Evolutionary conservation across 2,797 vertebrate genomes (phyloP), one percentile per base, ranked within the genome.

Genomic region (Rhinogobio ventralis): DNA sequence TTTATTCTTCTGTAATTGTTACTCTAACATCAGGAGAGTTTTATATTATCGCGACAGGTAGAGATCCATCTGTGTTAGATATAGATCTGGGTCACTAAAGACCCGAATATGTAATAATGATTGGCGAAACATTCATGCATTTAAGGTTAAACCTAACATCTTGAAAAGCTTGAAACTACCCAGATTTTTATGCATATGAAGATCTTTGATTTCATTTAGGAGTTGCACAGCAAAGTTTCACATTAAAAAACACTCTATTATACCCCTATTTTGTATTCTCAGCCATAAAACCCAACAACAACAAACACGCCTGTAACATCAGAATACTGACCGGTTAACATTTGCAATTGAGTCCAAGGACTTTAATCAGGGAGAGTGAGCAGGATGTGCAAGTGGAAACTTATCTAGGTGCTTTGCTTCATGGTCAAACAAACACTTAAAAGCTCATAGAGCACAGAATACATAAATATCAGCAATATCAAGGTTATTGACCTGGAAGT

Each of bases 341-440:
- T 60, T 42, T 28, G 53, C 53, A 60, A 10, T 25, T 0, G 23
- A 60, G 74, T 77, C 53, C 74, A 77, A 60, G 74, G 53, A 10
- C 33, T 76, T 42, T 60, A 60, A 11, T 57, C 33, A 42, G 33
- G 36, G 15, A 76, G 11, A 76, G 51, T 25, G 74, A 19, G 20
- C 33, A 9, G 15, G 46, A 13, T 23, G 19, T 36, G 49, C 7
- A 4, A n/a, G 53, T 17, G 53, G 7, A 25, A 9, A 23, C 45
- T 11, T 53, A 74, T 39, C 30, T 76, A 23, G 25, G 51, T 39
- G 55, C 28, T 62, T 45, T 78, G n/a, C 9, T 64, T 64, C 75
- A 78, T 78, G 57, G 57, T 46, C 76, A 78, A 64, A 77, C 74
- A 60, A 60, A 62, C 55, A 62, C 36, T 25, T 55, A 15, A 75